Percentiles rank a stretch among this genome's conserved stretches.
Conservation (phyloP, 35 echinoderm and acorn worm species). For the Heliocidaris tuberculata region DNA sequence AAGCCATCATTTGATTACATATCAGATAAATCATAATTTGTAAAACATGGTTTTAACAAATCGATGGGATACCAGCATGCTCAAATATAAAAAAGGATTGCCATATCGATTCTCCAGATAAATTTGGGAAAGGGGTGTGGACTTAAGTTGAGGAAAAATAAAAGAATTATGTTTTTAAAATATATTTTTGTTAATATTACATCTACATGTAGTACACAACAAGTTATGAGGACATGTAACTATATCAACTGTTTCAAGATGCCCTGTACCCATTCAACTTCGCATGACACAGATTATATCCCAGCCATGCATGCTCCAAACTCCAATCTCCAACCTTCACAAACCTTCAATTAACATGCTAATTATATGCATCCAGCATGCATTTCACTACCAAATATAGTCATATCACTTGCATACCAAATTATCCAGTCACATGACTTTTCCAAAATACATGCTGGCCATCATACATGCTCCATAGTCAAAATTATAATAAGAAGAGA, state of each 20-base stretch:
- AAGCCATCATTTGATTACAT: not conserved
- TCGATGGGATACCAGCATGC: not conserved
- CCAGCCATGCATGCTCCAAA: not conserved
- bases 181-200: not conserved
- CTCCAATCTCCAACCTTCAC: not conserved
- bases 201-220: not conserved
- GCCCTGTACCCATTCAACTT: not conserved
- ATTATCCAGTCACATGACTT: not conserved
- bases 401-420: conserved; percentile 15
- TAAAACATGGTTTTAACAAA: not conserved
- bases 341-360: conserved; percentile 4
- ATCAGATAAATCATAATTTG: not conserved
- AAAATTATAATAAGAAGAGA: not conserved
- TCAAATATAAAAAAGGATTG: not conserved
- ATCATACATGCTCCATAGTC: conserved; percentile 26
- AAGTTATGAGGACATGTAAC: not conserved
- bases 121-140: not conserved
- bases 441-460: not conserved
- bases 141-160: not conserved
- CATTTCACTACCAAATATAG: conserved; percentile 17
- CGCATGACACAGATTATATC: not conserved
- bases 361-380: conserved; percentile 35
- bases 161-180: not conserved
- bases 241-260: not conserved
- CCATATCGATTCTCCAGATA: not conserved